phyloP scores from a whole-genome alignment of 1,140 invertebrate genomes.

The Diachasma alloeum region DNA sequence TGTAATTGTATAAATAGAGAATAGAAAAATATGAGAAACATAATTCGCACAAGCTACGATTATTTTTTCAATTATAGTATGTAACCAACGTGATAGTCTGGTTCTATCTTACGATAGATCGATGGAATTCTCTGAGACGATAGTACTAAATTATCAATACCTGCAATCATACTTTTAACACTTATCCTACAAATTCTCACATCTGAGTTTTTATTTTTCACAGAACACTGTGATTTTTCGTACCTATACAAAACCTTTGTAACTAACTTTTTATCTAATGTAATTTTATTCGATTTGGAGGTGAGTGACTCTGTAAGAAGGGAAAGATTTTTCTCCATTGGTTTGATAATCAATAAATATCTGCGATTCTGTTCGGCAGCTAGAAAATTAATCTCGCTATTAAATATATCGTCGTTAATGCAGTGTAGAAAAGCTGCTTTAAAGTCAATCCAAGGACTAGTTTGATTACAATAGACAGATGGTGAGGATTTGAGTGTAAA shows the following conservation, averaged over 20 bases:
- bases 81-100: conserved; percentile 51
- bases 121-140: conserved; percentile 54
- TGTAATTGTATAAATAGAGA: conserved; percentile 12
- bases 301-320: conserved; percentile 45
- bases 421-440: conserved; percentile 46
- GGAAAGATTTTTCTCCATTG: conserved; percentile 54
- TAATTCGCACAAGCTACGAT: conserved; percentile 20
- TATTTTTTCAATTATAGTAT: conserved; percentile 32
- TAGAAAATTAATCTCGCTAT: conserved; percentile 52
- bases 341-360: conserved; percentile 52
- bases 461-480: conserved; percentile 26
- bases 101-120: conserved; percentile 44
- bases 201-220: conserved; percentile 37
- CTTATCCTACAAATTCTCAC: conserved; percentile 47
- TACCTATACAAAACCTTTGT: conserved; percentile 58
- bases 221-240: conserved; percentile 39
- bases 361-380: conserved; percentile 41
- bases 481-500: conserved; percentile 33
- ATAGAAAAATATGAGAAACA: conserved; percentile 14
- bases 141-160: conserved; percentile 50
- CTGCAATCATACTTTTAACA: conserved; percentile 48
- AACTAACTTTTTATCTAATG: conserved; percentile 40
- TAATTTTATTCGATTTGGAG: conserved; percentile 33
- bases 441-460: conserved; percentile 52
- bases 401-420: conserved; percentile 35